Evolutionary conservation across 35 echinoderm and acorn worm genomes (phyloP).

Genomic region (Holothuria glaberrima): DNA sequence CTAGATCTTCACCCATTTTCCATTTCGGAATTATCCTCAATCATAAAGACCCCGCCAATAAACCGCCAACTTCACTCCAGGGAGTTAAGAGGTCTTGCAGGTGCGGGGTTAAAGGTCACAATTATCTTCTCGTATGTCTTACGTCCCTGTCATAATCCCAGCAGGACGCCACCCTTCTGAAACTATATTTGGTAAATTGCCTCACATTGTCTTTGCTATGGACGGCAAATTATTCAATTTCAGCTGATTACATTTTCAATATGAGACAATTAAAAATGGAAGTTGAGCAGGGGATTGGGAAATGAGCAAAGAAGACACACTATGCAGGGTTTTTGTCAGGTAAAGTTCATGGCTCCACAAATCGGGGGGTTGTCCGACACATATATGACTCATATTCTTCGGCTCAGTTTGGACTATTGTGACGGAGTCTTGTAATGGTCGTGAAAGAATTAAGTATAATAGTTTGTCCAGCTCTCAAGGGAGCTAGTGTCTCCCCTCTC

Average conservation of each 20-base stretch:
- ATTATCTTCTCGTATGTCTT: constrained; percentile 51
- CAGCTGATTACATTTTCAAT: constrained; percentile 6
- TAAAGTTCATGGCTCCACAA: too few relatives aligned
- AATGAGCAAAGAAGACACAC: neutral
- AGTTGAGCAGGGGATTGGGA: neutral
- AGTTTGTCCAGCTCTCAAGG: neutral
- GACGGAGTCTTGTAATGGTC: too few relatives aligned
- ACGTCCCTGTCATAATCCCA: constrained; percentile 21
- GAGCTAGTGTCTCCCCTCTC: too few relatives aligned
- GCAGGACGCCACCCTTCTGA: neutral
- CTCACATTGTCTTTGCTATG: constrained; percentile 6
- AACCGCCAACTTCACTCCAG: neutral
- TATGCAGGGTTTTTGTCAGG: too few relatives aligned
- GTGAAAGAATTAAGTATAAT: too few relatives aligned
- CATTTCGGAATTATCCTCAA: too few relatives aligned
- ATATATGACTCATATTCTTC: too few relatives aligned
- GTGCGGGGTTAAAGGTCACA: constrained; percentile 52
- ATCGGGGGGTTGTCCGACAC: too few relatives aligned
- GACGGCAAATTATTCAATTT: constrained; percentile 19
- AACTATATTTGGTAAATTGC: constrained; percentile 20
- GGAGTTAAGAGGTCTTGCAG: constrained; percentile 54
- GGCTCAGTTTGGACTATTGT: too few relatives aligned
- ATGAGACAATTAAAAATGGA: constrained; percentile 22
- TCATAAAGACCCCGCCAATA: neutral
- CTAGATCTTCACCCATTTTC: too few relatives aligned